A percentile compares a stretch with the other conserved stretches of the same genome.
These are phyloP conservation scores for Myiozetetes cayanensis DNA, from an alignment of 2,113 vertebrate genomes.

Conservation along the genomic window DNA sequence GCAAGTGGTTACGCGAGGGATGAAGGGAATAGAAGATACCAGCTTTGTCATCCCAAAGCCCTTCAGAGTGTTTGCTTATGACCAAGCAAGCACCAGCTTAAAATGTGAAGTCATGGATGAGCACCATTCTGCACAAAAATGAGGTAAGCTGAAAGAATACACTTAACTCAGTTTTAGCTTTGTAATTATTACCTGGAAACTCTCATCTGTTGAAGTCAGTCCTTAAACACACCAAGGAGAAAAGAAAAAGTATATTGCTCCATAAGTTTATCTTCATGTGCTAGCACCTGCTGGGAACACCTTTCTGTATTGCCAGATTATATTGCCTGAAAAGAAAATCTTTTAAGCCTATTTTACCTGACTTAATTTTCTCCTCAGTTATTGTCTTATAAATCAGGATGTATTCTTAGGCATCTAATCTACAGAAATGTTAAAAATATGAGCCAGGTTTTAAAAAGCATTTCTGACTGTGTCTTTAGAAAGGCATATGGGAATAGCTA, in stretches of 20 bases:
- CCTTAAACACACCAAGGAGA: neutral
- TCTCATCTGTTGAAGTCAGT: neutral
- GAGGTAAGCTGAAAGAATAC: neutral
- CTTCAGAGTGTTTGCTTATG: neutral
- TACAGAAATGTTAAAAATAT: constrained; percentile 7
- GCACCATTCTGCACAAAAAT: neutral
- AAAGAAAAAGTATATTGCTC: neutral
- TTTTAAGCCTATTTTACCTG: constrained; percentile 20
- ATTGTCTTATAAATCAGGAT: constrained; percentile 49
- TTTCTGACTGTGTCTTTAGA: neutral
- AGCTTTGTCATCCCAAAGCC: neutral
- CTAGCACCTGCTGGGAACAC: neutral
- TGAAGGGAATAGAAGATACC: neutral
- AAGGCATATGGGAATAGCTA: neutral
- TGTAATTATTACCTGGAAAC: neutral
- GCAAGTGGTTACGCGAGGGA: neutral
- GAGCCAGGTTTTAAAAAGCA: neutral
- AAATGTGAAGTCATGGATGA: neutral
- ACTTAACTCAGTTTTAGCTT: neutral
- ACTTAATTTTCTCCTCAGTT: constrained; percentile 26
- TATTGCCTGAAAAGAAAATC: constrained; percentile 22
- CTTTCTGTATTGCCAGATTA: constrained; percentile 11
- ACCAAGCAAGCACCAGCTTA: neutral
- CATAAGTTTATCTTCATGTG: constrained; percentile 12
- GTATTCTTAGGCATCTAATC: neutral